Percentiles rank a stretch among this genome's conserved stretches.
Evolutionary conservation across 2,888 invertebrate species (phyloP).

Genomic region (Anthophora plumipes): DNA sequence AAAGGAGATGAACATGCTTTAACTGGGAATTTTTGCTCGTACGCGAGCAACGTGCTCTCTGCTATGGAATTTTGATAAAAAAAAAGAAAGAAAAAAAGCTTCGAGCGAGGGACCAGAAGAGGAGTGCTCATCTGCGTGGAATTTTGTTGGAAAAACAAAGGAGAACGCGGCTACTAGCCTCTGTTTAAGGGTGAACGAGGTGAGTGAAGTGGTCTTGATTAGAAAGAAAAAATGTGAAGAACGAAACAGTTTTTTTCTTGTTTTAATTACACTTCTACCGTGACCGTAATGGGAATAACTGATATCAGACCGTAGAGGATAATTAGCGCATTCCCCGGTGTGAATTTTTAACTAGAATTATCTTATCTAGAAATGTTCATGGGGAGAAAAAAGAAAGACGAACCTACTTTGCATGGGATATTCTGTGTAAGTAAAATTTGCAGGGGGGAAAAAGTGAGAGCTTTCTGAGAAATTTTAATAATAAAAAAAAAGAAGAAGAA

Average conservation of each 20-base stretch:
- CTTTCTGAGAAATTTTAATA: too few relatives aligned
- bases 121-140: conserved; percentile 15
- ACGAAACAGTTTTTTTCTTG: background rate
- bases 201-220: background rate
- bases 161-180: background rate
- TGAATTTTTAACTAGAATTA: too few relatives aligned
- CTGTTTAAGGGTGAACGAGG: background rate
- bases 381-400: too few relatives aligned
- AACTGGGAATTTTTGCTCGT: background rate
- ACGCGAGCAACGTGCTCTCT: background rate
- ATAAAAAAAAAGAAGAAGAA: too few relatives aligned
- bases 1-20: background rate
- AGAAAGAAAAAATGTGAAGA: background rate
- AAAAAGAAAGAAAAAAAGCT: background rate
- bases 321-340: too few relatives aligned
- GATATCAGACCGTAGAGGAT: too few relatives aligned
- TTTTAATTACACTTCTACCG: too few relatives aligned
- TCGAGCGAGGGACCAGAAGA: background rate
- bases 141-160: conserved; percentile 19
- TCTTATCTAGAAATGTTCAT: too few relatives aligned
- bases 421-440: too few relatives aligned
- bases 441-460: too few relatives aligned
- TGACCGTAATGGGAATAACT: too few relatives aligned
- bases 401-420: too few relatives aligned
- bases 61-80: conserved; percentile 34